phyloP scores from a whole-genome alignment of 2,888 invertebrate species.

The Stenurella melanura region DNA sequence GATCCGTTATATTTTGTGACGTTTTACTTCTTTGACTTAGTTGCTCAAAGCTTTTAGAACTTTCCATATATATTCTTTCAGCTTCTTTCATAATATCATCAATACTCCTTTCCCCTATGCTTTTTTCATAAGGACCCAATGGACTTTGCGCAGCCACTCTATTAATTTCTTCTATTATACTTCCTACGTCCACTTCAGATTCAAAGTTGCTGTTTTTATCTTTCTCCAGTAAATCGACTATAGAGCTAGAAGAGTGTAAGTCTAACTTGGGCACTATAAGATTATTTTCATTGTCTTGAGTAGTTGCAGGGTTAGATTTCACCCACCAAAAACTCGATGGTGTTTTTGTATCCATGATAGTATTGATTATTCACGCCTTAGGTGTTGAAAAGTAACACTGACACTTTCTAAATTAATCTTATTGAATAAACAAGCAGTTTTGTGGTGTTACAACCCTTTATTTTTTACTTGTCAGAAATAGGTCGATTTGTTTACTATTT shows the following conservation, averaged over 20 bases:
- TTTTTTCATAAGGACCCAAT: constrained; percentile 71
- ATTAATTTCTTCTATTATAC: constrained; percentile 82
- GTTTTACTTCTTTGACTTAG: constrained; percentile 71
- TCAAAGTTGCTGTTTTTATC: constrained; percentile 64
- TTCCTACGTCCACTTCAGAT: constrained; percentile 79
- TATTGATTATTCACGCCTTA: constrained; percentile 62
- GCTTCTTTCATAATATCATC: constrained; percentile 78
- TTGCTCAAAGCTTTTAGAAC: constrained; percentile 73
- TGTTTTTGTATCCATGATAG: constrained; percentile 66
- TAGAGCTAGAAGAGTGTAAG: constrained; percentile 65
- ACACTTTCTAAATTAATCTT: constrained; percentile 33
- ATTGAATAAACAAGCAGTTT: constrained; percentile 37
- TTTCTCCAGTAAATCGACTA: constrained; percentile 69
- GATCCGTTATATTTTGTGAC: constrained; percentile 69
- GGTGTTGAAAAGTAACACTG: constrained; percentile 41
- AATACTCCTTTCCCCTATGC: constrained; percentile 74
- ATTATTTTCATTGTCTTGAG: constrained; percentile 56
- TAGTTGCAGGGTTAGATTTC: constrained; percentile 62
- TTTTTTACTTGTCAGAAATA: not conserved
- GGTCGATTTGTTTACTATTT: constrained; percentile 40
- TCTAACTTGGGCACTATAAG: constrained; percentile 59
- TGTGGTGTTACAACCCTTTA: not conserved
- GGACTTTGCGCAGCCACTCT: constrained; percentile 74
- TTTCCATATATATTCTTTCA: constrained; percentile 74
- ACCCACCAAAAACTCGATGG: constrained; percentile 69